Evolutionary conservation across 2,797 vertebrate species (phyloP).

Genomic region (Enteromius fasciolatus): DNA sequence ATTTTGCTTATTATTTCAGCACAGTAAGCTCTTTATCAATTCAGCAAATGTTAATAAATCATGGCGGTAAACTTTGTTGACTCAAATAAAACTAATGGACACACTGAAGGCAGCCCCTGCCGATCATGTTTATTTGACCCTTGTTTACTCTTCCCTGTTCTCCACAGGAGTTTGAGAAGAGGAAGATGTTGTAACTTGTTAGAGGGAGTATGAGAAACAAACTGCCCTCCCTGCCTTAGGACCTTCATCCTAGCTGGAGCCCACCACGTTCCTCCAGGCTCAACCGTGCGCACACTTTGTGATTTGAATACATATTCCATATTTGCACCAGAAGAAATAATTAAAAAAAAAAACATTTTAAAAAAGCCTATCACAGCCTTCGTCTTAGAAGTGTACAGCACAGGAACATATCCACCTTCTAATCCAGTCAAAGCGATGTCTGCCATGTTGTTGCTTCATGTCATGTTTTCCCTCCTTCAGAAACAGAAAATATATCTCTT

Average conservation of each 20-base stretch:
- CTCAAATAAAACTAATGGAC: not conserved
- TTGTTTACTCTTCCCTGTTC: constrained; percentile 57
- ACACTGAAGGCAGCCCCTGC: not conserved
- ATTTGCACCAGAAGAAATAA: constrained; percentile 35
- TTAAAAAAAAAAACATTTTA: constrained; percentile 6
- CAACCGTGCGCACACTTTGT: constrained; percentile 17
- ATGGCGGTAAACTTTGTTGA: not conserved
- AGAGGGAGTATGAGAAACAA: constrained; percentile 56
- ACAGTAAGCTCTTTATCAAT: not conserved
- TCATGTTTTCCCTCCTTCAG: constrained; percentile 63
- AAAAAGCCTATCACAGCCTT: constrained; percentile 26
- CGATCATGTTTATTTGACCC: constrained; percentile 23
- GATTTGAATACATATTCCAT: constrained; percentile 34
- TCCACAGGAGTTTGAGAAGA: constrained; percentile 96
- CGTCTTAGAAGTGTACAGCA: constrained; percentile 37
- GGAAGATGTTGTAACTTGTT: constrained; percentile 89
- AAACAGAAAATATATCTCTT: constrained; percentile 63
- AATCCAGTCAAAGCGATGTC: constrained; percentile 30
- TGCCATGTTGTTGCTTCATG: constrained; percentile 27
- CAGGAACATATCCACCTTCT: constrained; percentile 37
- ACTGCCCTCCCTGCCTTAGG: constrained; percentile 55
- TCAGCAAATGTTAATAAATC: not conserved
- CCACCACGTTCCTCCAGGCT: not conserved
- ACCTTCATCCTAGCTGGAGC: constrained; percentile 63
- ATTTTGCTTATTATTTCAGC: not conserved